phyloP scores from a whole-genome alignment of 2,888 invertebrate genomes.

The Yponomeuta evonymella region DNA sequence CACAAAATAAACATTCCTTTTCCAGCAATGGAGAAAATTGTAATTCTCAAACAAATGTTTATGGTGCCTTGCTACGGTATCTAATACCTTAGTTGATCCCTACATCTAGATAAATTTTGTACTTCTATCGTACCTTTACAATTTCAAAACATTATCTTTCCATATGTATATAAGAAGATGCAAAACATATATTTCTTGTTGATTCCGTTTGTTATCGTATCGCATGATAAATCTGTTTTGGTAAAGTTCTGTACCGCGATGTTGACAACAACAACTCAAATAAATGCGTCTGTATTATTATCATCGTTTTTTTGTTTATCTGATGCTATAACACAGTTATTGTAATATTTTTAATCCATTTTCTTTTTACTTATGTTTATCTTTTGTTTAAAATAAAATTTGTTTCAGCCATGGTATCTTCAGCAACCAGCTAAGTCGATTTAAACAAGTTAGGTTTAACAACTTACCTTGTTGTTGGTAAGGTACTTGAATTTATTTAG shows the following conservation, averaged over 20 bases:
- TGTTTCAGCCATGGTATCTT: background rate
- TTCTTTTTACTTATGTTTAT: background rate
- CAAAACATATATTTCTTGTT: too few relatives aligned
- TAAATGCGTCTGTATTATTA: background rate
- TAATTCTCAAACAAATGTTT: background rate
- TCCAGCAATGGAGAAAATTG: background rate
- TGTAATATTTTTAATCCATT: too few relatives aligned
- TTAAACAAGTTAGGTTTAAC: background rate
- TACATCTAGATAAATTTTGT: too few relatives aligned
- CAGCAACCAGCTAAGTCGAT: background rate
- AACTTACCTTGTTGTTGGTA: background rate
- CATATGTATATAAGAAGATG: too few relatives aligned
- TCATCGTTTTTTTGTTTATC: background rate
- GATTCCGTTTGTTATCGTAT: background rate
- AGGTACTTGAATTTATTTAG: too few relatives aligned
- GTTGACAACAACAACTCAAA: background rate
- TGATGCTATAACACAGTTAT: background rate
- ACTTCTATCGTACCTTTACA: too few relatives aligned
- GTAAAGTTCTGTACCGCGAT: background rate
- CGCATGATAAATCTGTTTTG: background rate
- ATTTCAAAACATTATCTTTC: too few relatives aligned
- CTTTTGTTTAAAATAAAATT: background rate
- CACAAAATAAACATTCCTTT: conserved; percentile 20
- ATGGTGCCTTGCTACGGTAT: background rate
- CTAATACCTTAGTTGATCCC: too few relatives aligned